phyloP scores from a whole-genome alignment of 2,797 vertebrate species.

The Scarus forsteni region DNA sequence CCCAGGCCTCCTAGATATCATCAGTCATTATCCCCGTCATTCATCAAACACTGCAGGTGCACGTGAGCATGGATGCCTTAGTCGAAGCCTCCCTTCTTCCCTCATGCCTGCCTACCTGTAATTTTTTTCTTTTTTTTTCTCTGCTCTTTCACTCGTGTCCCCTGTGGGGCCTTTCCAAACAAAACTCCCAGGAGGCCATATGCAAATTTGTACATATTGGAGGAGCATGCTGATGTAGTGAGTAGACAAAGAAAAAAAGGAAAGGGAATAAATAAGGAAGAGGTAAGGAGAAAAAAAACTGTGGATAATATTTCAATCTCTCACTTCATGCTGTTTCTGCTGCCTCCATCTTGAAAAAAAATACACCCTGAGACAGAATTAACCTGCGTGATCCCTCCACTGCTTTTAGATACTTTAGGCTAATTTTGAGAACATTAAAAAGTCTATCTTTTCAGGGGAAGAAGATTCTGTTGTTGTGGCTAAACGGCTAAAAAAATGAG shows the following conservation, averaged over 20 bases:
- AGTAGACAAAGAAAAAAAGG: conserved; percentile 26
- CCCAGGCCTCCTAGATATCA: conserved; percentile 77
- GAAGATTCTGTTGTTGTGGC: background rate
- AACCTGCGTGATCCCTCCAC: conserved; percentile 14
- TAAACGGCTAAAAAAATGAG: background rate
- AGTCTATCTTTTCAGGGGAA: background rate
- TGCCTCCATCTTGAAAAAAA: conserved; percentile 9
- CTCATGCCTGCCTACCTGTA: conserved; percentile 31
- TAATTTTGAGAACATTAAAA: background rate
- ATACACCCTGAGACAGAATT: conserved; percentile 13
- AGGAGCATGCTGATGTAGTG: conserved; percentile 51
- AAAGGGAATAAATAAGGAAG: conserved; percentile 38
- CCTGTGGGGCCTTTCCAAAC: conserved; percentile 56
- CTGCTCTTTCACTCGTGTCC: conserved; percentile 51
- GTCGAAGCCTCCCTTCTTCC: background rate
- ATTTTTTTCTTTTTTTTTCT: conserved; percentile 1
- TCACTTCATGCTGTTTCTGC: conserved; percentile 8
- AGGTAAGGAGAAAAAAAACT: background rate
- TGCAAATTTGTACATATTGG: conserved; percentile 63
- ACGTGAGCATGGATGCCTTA: conserved; percentile 53
- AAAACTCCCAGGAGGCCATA: conserved; percentile 54
- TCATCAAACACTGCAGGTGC: conserved; percentile 80
- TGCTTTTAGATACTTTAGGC: background rate
- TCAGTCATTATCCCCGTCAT: conserved; percentile 83
- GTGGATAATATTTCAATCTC: conserved; percentile 19